Conservation (phyloP, 2,113 vertebrate species). For the Sylvilagus bachmani region DNA sequence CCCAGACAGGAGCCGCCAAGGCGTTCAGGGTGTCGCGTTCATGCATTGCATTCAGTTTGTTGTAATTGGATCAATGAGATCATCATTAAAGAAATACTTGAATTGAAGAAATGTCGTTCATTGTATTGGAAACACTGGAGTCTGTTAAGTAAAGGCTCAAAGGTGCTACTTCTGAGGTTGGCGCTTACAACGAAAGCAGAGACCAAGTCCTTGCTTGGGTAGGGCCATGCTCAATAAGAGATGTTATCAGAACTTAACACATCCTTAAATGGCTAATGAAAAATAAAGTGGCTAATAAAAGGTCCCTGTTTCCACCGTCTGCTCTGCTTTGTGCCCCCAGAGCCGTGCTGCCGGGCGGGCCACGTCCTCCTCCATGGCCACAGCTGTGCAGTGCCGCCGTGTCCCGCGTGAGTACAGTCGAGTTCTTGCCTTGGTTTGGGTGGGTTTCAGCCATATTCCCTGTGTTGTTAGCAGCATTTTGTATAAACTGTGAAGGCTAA, state of each 20-base stretch:
- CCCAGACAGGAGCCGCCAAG: background rate
- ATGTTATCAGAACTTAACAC: background rate
- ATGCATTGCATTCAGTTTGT: background rate
- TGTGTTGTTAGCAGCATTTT: background rate
- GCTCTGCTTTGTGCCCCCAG: background rate
- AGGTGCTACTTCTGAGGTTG: background rate
- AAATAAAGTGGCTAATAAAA: background rate
- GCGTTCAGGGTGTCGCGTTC: background rate
- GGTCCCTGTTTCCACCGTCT: background rate
- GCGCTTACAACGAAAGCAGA: background rate
- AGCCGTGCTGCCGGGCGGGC: background rate
- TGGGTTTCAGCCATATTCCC: background rate
- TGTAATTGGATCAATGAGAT: background rate
- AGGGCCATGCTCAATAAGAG: background rate
- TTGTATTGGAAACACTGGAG: background rate
- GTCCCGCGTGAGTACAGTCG: background rate
- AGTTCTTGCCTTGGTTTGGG: background rate
- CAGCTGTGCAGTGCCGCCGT: background rate
- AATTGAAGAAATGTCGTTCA: background rate
- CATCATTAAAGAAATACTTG: background rate
- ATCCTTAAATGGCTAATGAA: background rate
- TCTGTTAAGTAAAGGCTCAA: background rate
- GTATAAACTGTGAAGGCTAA: background rate
- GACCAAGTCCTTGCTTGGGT: rapidly evolving
- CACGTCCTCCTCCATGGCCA: background rate